Evolutionary conservation across 2,797 vertebrate genomes (phyloP), one percentile per base, ranked within the genome.

Genomic region (Hybognathus amarus): DNA sequence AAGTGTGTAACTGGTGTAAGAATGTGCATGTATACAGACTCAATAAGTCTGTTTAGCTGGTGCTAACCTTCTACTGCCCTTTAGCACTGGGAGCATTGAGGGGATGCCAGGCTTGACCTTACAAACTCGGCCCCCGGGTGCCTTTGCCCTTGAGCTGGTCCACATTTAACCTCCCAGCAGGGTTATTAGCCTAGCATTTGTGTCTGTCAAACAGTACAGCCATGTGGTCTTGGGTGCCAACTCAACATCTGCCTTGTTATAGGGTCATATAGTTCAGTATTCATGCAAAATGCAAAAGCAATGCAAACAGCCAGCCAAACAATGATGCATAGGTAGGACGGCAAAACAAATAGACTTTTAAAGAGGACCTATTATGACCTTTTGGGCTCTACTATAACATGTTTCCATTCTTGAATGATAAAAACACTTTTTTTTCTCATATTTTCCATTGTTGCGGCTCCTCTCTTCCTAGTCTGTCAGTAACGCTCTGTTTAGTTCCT

Each of bases 41-140:
- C 6, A 30, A 61, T 76, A 38, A 24, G 42, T 5, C 30, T 36
- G 10, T 67, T 78, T 52, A 24, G 5, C 7, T 6, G 9, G 33
- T 82, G 85, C 13, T 83, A 87, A 79, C 82, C 85, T 90, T 83
- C 79, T 36, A 27, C 66, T 83, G 83, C 78, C 80, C 89, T 91
- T 89, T 86, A 78, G 56, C 42, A 38, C 22, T n/a, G 40, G 70
- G 77, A 80, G 81, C 88, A 83, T 83, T 70, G 82, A 81, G 27
- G 69, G 24, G 85, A 69, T 17, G 73, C 24, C 24, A n/a, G 56
- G 64, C 33, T 22, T 87, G 87, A 90, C 87, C 89, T 90, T 92
- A 87, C 63, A 30, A 75, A 24, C 3, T 64, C 7, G n/a, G 66
- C 15, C 38, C 5, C 83, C 85, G 86, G 77, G 89, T 85, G 86